phyloP scores from a whole-genome alignment of 2,888 invertebrate genomes.

The Dynastes grantii region DNA sequence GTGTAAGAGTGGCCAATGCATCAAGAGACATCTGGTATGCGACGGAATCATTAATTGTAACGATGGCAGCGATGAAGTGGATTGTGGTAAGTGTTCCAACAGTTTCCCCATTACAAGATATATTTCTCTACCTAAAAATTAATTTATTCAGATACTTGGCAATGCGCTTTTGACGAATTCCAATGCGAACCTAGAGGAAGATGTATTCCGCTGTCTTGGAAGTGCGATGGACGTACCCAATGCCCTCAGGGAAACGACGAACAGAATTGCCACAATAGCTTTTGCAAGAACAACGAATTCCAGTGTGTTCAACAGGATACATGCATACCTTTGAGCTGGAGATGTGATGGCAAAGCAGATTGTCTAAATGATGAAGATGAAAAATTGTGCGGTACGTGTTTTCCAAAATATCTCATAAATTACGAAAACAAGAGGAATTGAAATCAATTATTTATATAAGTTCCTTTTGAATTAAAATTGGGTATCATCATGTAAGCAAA shows the following conservation, averaged over 20 bases:
- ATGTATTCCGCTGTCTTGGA: constrained; percentile 75
- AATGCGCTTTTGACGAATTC: constrained; percentile 74
- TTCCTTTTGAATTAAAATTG: too few relatives aligned
- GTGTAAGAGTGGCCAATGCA: constrained; percentile 75
- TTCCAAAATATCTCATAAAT: not conserved
- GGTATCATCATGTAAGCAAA: too few relatives aligned
- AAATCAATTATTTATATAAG: too few relatives aligned
- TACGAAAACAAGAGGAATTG: too few relatives aligned
- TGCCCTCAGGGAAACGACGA: constrained; percentile 75
- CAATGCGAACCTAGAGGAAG: constrained; percentile 70
- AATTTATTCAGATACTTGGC: constrained; percentile 63
- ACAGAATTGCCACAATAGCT: constrained; percentile 70
- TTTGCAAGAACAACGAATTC: constrained; percentile 73
- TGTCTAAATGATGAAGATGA: constrained; percentile 76
- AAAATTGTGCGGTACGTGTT: constrained; percentile 70
- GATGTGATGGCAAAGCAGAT: constrained; percentile 75
- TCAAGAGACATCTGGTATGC: constrained; percentile 76
- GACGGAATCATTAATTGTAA: constrained; percentile 77
- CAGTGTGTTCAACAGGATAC: constrained; percentile 74
- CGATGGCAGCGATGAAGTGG: constrained; percentile 76
- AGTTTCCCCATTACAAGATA: not conserved
- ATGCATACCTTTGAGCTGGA: constrained; percentile 75
- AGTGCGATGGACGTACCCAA: constrained; percentile 75
- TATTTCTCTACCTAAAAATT: not conserved
- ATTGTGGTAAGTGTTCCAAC: constrained; percentile 71